Conservation (phyloP, 2,888 invertebrate species). For the Mechanitis mazaeus region DNA sequence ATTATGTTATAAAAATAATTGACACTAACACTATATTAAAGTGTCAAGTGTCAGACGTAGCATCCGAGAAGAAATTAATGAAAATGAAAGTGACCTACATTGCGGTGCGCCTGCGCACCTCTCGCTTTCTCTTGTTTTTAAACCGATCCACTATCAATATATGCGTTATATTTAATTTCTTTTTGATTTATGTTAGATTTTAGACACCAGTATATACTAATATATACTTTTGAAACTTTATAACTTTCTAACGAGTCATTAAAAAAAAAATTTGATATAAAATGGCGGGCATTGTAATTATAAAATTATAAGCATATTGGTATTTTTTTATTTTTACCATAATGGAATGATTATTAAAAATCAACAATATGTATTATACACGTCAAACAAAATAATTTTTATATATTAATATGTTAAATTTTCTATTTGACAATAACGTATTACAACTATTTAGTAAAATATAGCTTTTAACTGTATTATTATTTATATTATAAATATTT, state of each 20-base stretch:
- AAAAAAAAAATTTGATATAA: background rate
- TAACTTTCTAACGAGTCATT: conserved; percentile 4
- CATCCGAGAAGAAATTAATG: conserved; percentile 75
- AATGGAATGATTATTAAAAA: no score
- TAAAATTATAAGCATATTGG: no score
- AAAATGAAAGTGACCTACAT: conserved; percentile 75
- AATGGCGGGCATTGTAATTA: no score
- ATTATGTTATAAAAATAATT: conserved; percentile 9
- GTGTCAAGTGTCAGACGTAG: conserved; percentile 57
- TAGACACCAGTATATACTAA: conserved; percentile 29
- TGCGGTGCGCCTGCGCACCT: conserved; percentile 34
- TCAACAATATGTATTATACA: no score
- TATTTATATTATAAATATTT: no score
- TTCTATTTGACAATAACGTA: no score
- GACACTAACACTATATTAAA: conserved; percentile 11
- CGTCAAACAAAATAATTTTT: no score
- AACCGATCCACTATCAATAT: conserved; percentile 1
- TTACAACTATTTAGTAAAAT: no score
- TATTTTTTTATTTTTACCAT: no score
- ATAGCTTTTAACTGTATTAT: no score
- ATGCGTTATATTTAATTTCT: conserved; percentile 53
- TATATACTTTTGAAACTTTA: background rate
- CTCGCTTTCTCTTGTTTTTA: conserved; percentile 66
- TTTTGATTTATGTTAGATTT: conserved; percentile 35
- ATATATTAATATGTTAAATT: no score